Conservation (phyloP, 2,888 invertebrate species). For the Trachelus troglodyta region DNA sequence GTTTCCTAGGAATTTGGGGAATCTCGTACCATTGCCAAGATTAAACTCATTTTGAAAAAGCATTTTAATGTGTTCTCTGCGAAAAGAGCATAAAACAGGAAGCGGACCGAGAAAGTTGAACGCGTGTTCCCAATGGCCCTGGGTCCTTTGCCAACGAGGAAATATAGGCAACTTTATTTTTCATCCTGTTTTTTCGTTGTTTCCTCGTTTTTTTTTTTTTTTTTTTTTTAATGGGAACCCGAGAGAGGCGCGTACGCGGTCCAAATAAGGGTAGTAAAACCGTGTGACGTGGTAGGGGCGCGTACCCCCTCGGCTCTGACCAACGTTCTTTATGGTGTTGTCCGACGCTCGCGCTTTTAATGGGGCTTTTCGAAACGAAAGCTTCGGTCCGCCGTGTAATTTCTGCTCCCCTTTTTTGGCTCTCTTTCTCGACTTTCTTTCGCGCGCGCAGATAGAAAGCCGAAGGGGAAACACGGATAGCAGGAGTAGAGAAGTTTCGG, state of each 20-base stretch:
- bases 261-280: slow-evolving; percentile 6
- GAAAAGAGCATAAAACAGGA: not conserved
- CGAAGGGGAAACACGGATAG: not conserved
- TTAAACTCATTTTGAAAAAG: not conserved
- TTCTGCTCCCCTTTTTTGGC: not conserved
- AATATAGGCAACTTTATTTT: slow-evolving; percentile 1
- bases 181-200: not conserved
- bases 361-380: slow-evolving; percentile 1
- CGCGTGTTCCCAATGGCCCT: not conserved
- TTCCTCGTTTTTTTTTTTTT: not conserved
- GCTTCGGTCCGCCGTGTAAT: not conserved
- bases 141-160: not conserved
- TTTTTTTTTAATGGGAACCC: not conserved
- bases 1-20: not conserved
- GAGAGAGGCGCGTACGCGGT: not conserved
- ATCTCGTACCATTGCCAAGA: not conserved
- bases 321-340: not conserved
- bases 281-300: not conserved
- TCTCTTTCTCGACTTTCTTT: not conserved
- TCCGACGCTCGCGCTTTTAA: not conserved
- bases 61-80: not conserved
- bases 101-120: not conserved
- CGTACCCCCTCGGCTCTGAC: not conserved
- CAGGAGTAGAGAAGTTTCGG: not conserved
- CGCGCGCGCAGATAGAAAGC: not conserved